Percentiles rank a stretch among this genome's conserved stretches.
Evolutionary conservation across 2,113 vertebrate species (phyloP).

Genomic region (Vireo altiloquus): DNA sequence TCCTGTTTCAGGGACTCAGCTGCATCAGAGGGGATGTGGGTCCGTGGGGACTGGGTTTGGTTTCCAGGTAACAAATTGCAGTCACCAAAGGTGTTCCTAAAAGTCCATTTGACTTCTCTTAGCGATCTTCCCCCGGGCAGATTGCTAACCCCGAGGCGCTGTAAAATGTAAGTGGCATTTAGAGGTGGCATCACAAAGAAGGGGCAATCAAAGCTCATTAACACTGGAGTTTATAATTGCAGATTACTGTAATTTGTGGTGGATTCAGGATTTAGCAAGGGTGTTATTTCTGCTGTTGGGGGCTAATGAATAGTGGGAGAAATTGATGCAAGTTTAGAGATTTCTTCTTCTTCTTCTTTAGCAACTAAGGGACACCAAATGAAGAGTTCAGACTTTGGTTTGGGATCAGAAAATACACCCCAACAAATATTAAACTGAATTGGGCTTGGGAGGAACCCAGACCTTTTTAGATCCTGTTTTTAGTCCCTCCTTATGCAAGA

Average conservation of each 20-base stretch:
- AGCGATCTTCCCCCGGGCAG: constrained; percentile 35
- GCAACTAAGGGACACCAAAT: neutral
- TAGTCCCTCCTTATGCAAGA: neutral
- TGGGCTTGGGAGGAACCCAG: neutral
- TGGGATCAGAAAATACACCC: neutral
- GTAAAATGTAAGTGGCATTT: constrained; percentile 26
- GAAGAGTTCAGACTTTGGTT: neutral
- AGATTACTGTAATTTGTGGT: constrained; percentile 57
- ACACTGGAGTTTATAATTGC: constrained; percentile 65
- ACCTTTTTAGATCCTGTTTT: neutral
- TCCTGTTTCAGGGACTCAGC: too few relatives aligned
- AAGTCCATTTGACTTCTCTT: constrained; percentile 35
- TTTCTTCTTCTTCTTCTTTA: neutral
- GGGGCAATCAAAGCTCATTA: constrained; percentile 66
- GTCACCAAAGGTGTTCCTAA: constrained; percentile 27
- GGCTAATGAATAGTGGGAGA: constrained; percentile 22
- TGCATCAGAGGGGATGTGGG: neutral
- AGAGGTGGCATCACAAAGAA: constrained; percentile 38
- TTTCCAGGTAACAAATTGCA: constrained; percentile 61
- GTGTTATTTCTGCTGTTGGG: constrained; percentile 53
- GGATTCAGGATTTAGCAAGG: constrained; percentile 37
- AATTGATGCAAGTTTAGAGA: neutral
- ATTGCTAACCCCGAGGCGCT: neutral
- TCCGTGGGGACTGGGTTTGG: neutral
- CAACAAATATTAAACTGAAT: neutral